Conservation (phyloP, 2,113 vertebrate genomes). For the Sigmodon hispidus region DNA sequence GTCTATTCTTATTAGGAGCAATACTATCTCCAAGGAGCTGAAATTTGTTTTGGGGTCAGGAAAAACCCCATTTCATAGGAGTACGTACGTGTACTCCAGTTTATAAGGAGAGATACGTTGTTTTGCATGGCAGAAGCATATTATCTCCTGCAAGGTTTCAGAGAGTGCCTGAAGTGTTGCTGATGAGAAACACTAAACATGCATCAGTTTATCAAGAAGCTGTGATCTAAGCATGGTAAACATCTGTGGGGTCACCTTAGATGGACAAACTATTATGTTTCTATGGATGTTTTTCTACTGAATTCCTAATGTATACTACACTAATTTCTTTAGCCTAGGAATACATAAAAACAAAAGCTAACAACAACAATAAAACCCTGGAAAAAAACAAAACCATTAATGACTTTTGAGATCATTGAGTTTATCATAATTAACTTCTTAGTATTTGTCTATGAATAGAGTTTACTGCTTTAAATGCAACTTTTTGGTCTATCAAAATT, state of each 20-base stretch:
- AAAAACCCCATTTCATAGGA: background rate
- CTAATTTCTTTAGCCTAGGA: constrained; percentile 28
- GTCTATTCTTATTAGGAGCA: background rate
- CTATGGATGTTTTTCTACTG: background rate
- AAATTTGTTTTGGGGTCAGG: background rate
- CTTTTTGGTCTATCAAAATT: background rate
- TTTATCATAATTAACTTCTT: background rate
- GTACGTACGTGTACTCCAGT: background rate
- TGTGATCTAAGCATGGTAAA: background rate
- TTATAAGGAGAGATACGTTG: background rate
- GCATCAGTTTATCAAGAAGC: background rate
- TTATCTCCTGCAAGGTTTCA: background rate
- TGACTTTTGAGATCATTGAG: background rate
- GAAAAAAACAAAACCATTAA: background rate
- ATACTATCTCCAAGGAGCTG: background rate
- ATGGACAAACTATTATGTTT: background rate
- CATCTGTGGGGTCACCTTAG: background rate
- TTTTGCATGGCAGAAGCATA: background rate
- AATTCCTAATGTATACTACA: background rate
- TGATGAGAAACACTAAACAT: background rate
- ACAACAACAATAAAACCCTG: background rate
- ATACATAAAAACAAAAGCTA: background rate
- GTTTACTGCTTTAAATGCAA: background rate
- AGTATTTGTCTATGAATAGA: background rate
- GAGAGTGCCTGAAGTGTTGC: background rate